Base-by-base conservation (phyloP, 2,797 vertebrate species). In the Amphiprion clarkii region DNA sequence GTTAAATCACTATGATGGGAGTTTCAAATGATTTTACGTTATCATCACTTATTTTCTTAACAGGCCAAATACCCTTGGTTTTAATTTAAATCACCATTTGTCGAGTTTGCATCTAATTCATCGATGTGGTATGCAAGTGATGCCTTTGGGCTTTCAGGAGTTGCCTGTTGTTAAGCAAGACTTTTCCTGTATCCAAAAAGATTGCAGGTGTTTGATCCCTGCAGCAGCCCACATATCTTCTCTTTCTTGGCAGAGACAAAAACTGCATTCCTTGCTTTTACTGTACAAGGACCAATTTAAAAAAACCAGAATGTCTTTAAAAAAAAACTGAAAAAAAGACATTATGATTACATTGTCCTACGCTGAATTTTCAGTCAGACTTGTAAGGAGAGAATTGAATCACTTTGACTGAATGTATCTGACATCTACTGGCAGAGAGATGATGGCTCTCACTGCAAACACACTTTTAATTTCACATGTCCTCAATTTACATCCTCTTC, bases 341-440 rank as follows among this genome's bases (percentile, higher is more conserved):
- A 19, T 17, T 19, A 10, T 44, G 40, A 61, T 60, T 9, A 11
- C 11, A 21, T 36, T 33, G 5, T 56, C 21, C 48, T 33, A 13
- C 42, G 23, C 48, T 11, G 14, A 68, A 36, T 63, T n/a, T 51
- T n/a, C 55, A 68, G 19, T 16, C 7, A 69, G 58, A 53, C 25
- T 25, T 53, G 14, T n/a, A 49, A 56, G 6, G n/a, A 14, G 14
- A 33, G 5, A 1, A 23, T 36, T 21, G 31, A 42, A n/a, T 62
- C 4, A 62, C 69, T 76, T 51, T 48, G 25, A 73, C 60, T 79
- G 76, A 80, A 81, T 74, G 61, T 63, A 76, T 82, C 13, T 36
- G 56, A 58, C 29, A 48, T 65, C 36, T 27, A 29, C 36, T 66
- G 44, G 19, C 58, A 53, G 29, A 63, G 21, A 14, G 49, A 36